phyloP scores from a whole-genome alignment of 2,888 invertebrate species.

The Parnassius glacialis region DNA sequence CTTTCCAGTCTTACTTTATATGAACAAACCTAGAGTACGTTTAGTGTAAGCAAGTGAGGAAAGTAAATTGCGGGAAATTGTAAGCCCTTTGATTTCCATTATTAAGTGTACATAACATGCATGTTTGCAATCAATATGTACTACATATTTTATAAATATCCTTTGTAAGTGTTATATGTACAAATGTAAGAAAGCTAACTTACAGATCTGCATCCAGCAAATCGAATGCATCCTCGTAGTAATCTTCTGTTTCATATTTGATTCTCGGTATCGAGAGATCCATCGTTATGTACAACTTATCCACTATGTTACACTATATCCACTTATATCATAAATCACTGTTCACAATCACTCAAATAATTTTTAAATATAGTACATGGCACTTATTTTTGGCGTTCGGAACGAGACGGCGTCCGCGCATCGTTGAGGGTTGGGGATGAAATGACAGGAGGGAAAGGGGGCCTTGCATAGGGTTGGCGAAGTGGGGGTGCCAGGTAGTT shows the following conservation, averaged over 20 bases:
- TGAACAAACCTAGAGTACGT: too few relatives aligned
- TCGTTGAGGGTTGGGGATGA: conserved; percentile 55
- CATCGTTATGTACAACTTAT: conserved; percentile 40
- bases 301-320: conserved; percentile 27
- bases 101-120: too few relatives aligned
- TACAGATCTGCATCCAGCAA: conserved; percentile 37
- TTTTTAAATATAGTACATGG: conserved; percentile 30
- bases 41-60: too few relatives aligned
- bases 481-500: conserved; percentile 60
- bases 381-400: conserved; percentile 28
- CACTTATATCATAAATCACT: conserved; percentile 40
- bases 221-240: conserved; percentile 54
- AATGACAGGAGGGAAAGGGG: conserved; percentile 46
- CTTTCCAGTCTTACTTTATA: too few relatives aligned
- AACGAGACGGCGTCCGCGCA: conserved; percentile 56
- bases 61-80: too few relatives aligned
- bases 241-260: conserved; percentile 56
- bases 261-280: conserved; percentile 67
- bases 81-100: too few relatives aligned
- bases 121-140: too few relatives aligned
- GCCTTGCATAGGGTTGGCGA: conserved; percentile 30
- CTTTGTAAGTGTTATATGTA: too few relatives aligned
- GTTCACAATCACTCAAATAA: conserved; percentile 33
- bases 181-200: conserved; percentile 27
- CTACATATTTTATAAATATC: too few relatives aligned